Percentiles rank a stretch among this genome's conserved stretches.
These are phyloP conservation scores for Thalassoma bifasciatum DNA, from an alignment of 2,113 vertebrate species.

Conservation along the genomic window DNA sequence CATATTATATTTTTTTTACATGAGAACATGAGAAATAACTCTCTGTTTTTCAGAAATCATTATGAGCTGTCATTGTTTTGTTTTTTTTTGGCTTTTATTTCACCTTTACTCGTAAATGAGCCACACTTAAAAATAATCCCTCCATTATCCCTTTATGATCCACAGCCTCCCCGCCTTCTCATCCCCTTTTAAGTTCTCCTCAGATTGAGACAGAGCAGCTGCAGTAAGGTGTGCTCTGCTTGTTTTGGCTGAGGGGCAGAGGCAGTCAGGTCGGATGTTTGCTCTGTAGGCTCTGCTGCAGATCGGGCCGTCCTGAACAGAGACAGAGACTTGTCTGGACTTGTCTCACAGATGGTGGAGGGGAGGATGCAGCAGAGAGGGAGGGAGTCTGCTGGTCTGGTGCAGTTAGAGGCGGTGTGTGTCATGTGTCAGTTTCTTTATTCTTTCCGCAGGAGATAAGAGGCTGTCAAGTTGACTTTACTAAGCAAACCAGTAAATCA, in stretches of 20 bases:
- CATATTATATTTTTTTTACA: too few relatives aligned
- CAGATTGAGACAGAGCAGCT: conserved; percentile 52
- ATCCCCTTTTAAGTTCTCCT: conserved; percentile 15
- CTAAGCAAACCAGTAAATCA: conserved; percentile 10
- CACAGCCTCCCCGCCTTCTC: not conserved
- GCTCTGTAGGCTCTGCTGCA: conserved; percentile 14
- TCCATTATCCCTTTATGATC: conserved; percentile 13
- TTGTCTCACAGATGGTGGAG: conserved; percentile 34
- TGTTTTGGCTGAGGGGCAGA: conserved; percentile 49
- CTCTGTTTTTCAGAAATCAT: not conserved
- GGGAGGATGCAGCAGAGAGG: conserved; percentile 17
- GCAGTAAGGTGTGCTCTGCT: conserved; percentile 46
- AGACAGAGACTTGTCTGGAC: conserved; percentile 58
- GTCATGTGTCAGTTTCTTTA: conserved; percentile 28
- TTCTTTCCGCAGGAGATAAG: conserved; percentile 23
- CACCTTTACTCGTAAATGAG: conserved; percentile 1
- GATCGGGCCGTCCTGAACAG: conserved; percentile 16
- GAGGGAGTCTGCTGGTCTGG: conserved; percentile 30
- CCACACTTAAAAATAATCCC: conserved; percentile 13
- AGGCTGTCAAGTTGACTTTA: conserved; percentile 2
- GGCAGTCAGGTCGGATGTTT: conserved; percentile 44
- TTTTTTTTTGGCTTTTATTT: not conserved
- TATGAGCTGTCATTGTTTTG: conserved; percentile 14
- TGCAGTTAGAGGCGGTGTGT: conserved; percentile 21
- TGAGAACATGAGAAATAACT: too few relatives aligned